Evolutionary conservation across 2,797 vertebrate species (phyloP), one percentile per base, ranked within the genome.

Genomic region (Eurystomus glaucurus): DNA sequence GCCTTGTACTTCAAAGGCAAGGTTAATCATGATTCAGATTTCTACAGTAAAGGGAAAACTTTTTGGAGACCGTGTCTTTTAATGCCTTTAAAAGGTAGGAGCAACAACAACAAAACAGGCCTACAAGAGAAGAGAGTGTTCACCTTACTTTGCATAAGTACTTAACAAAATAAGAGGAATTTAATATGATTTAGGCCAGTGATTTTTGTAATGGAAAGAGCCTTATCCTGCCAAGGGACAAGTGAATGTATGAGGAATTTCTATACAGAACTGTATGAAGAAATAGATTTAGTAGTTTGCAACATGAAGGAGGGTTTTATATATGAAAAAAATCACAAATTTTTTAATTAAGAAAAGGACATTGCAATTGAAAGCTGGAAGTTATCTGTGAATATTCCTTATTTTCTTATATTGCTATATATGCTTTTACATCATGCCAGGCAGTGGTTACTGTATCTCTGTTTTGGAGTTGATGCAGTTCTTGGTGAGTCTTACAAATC

Each of bases 1-100:
- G 52, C 41, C 43, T 86, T 81, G 45, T 68, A 68, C 79, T 88
- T 95, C 69, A 94, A 94, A 96, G 64, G 14, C 3, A 7, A 81
- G 65, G 76, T 90, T 94, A 88, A 71, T 94, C 20, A 65, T 51
- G 23, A 57, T 66, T 83, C 61, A 81, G 60, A 50, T 50, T 91
- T 66, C 41, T 70, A 91, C 51, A 80, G 20, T 33, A 88, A 76
- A 90, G 31, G 41, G 48, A 69, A 77, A 45, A 14, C 41, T 55
- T 75, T 92, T 64, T 74, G 9, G 54, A 81, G 31, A 75, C 29
- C 0, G 0, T 85, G 60, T 90, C 91, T 80, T 81, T 12, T 71
- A 90, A 85, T 78, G 23, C 39, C 48, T 79, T 93, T 83, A 35
- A 77, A 89, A 84, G 61, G 57, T 19, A 75, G 39, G 74, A 84